These are phyloP conservation scores for Mohoua ochrocephala DNA, from an alignment of 2,113 vertebrate species.

Conservation along the genomic window DNA sequence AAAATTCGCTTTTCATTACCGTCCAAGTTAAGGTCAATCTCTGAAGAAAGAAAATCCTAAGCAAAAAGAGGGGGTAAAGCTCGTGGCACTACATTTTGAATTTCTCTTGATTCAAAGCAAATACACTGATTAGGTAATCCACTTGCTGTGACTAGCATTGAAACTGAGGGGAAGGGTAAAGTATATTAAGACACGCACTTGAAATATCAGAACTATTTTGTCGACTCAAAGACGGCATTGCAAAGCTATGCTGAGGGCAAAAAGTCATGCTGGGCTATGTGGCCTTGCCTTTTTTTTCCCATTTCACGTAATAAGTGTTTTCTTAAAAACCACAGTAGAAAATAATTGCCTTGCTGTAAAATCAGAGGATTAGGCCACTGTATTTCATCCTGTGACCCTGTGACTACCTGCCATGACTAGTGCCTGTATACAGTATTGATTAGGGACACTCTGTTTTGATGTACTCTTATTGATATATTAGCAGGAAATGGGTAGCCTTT, in stretches of 20 bases:
- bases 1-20: not conserved
- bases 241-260: constrained; percentile 6
- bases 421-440: not conserved
- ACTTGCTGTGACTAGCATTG: not conserved
- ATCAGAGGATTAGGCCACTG: not conserved
- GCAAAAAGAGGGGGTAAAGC: not conserved
- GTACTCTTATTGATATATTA: not conserved
- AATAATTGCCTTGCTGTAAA: not conserved
- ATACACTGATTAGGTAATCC: not conserved
- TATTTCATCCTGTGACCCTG: not conserved
- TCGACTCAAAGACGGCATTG: not conserved
- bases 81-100: fast-evolving
- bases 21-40: not conserved
- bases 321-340: not conserved
- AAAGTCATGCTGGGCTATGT: not conserved
- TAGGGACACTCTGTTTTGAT: not conserved
- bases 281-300: not conserved
- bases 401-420: not conserved
- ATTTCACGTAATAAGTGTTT: not conserved
- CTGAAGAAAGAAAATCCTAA: not conserved
- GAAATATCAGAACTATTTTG: constrained; percentile 19
- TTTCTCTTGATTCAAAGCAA: not conserved
- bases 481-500: not conserved
- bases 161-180: not conserved
- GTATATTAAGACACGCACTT: not conserved